Evolutionary conservation across 2,888 invertebrate genomes (phyloP), one percentile per base, ranked within the genome.

Genomic region (Labia minor): DNA sequence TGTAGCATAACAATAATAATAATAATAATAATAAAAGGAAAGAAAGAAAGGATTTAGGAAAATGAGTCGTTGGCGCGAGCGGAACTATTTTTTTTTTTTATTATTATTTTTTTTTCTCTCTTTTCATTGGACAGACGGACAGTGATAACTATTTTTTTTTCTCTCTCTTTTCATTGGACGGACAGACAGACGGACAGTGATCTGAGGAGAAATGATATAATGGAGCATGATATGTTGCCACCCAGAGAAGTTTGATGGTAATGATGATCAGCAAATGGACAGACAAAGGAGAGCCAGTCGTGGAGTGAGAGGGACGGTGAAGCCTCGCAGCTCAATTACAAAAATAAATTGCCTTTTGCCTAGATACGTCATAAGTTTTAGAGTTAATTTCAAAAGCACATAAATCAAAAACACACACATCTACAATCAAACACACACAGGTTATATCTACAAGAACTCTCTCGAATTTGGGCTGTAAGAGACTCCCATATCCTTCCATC

Each of bases 301-400:
- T 6, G 4, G 49, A 49, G 16, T 16, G 49, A 49, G 49, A 49
- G 49, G 49, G 49, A 14, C 49, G 14, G 3, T 4, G 20, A 18
- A 14, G 20, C 37, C 65, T 37, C 67, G 18, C 63, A 63, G 67
- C 69, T 69, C 69, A 69, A 69, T 69, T 69, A 69, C 69, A 67
- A 67, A 69, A 69, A 69, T 69, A 67, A 69, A 69, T 69, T 69
- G 69, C 69, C 69, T 69, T 67, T 69, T 66, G 69, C 68, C 69
- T 68, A 68, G 68, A 69, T 69, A 67, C 69, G 69, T 69, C 69
- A 66, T 69, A 67, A 62, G 65, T 67, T 69, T 63, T 66, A 65
- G 69, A 68, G 68, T 69, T 69, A 68, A 69, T 69, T 68, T 69
- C 69, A 66, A 67, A 69, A 68, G 65, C 69, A 69, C 69, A 69